phyloP scores from a whole-genome alignment of 2,888 invertebrate genomes.

The Mantis religiosa region DNA sequence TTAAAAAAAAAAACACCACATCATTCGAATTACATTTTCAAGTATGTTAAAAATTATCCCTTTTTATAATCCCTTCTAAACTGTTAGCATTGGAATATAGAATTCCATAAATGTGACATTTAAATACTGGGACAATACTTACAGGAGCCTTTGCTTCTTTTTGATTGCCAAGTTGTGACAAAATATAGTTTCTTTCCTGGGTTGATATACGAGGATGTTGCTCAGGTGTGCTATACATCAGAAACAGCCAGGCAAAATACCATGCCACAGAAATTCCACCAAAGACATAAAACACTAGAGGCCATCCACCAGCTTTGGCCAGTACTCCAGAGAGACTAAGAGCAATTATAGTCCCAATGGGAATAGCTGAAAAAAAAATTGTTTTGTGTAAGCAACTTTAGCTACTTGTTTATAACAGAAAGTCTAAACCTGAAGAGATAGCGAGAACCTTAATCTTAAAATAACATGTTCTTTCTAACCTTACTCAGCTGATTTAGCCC shows the following conservation, averaged over 20 bases:
- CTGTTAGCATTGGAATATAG: too few relatives aligned
- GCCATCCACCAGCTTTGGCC: not conserved
- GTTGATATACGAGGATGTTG: slow-evolving; percentile 47
- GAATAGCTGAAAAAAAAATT: slow-evolving; percentile 12
- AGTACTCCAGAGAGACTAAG: slow-evolving; percentile 17
- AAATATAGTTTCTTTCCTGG: slow-evolving; percentile 37
- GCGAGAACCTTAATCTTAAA: not conserved
- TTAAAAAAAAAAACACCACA: too few relatives aligned
- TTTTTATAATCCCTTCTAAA: too few relatives aligned
- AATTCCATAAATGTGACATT: too few relatives aligned
- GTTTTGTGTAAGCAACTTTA: not conserved
- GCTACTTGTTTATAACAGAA: too few relatives aligned
- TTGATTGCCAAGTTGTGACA: not conserved
- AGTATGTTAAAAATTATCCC: too few relatives aligned
- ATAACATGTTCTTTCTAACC: not conserved
- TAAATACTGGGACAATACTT: not conserved
- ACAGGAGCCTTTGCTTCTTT: not conserved
- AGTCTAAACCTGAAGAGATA: not conserved
- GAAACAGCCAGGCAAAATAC: slow-evolving; percentile 45
- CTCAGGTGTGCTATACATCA: slow-evolving; percentile 47
- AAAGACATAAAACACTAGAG: not conserved
- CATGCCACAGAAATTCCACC: slow-evolving; percentile 43
- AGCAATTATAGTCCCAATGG: slow-evolving; percentile 20
- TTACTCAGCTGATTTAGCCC: too few relatives aligned
- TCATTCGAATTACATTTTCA: too few relatives aligned